Base-by-base conservation (phyloP, 2,797 vertebrate genomes). In the Rallus crepitans region DNA sequence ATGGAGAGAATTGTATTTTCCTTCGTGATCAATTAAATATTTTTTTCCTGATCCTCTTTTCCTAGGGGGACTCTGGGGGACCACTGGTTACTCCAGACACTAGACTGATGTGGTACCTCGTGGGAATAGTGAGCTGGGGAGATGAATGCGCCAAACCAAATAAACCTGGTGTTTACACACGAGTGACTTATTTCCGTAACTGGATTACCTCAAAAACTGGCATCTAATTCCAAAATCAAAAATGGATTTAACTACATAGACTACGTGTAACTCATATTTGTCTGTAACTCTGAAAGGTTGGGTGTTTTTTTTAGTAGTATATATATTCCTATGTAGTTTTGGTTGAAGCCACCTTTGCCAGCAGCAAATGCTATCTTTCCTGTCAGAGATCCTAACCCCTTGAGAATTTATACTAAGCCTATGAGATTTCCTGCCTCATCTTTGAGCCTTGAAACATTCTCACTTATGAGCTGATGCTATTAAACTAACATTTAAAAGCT, bases 61-160 rank as follows among this genome's bases (percentile, higher is more conserved):
- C 76, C 59, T 73, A 98, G 98, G 98, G 98, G 48, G 98, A 98
- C 72, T 98, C 98, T 84, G 98, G 98, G 27, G 98, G 98, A 59
- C 98, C 98, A 13, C 59, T 98, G 77, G 98, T 98, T 89, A 92
- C 97, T 92, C 96, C 95, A 75, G 98, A 98, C 89, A 76, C 83
- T 61, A 98, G 97, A 94, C 89, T 97, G 76, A 98, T 98, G 88
- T 98, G 98, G 98, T 98, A 98, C 95, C 98, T 98, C 50, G 94
- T 98, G 85, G 98, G 98, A 92, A 98, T 98, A 92, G 98, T 98
- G 90, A 98, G 98, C 96, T 98, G 98, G 98, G 98, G 98, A 61
- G 97, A 98, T 1, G 98, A 98, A 84, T 98, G 98, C 86, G 98
- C 96, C 61, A 98, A 98, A 87, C 96, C 90, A 89, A 98, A 98